Evolutionary conservation across 2,113 vertebrate genomes (phyloP).

Genomic region (Callipepla californica): DNA sequence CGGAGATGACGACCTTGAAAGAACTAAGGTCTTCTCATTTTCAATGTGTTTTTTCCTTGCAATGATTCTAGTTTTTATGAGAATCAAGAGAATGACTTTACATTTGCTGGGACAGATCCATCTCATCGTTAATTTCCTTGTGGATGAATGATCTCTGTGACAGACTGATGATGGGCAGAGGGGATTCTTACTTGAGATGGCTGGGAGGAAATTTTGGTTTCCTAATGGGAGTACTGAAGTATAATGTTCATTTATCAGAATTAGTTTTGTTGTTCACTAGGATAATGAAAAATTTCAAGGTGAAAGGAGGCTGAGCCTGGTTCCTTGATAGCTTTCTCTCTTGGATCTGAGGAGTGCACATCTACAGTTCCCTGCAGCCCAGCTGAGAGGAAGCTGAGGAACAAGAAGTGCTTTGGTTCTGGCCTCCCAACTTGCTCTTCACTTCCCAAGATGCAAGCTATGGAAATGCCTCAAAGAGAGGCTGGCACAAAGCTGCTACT

Average conservation of each 20-base stretch:
- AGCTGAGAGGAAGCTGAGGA: not conserved
- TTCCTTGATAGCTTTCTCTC: not conserved
- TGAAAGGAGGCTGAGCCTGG: not conserved
- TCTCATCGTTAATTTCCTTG: not conserved
- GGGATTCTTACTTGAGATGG: not conserved
- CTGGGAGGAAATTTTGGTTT: not conserved
- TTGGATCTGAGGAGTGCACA: not conserved
- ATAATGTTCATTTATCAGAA: not conserved
- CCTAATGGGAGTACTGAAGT: not conserved
- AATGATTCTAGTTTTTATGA: not conserved
- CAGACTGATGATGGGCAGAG: not conserved
- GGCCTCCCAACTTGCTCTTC: not conserved
- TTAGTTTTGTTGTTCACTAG: not conserved
- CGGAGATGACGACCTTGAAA: not conserved
- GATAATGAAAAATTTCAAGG: not conserved
- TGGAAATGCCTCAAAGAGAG: not conserved
- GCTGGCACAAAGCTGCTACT: not conserved
- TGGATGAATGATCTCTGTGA: not conserved
- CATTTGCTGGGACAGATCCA: not conserved
- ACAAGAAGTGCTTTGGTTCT: not conserved
- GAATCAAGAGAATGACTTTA: not conserved
- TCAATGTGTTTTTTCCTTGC: not conserved
- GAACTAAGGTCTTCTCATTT: not conserved
- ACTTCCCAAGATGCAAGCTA: not conserved
- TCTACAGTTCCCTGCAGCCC: not conserved